phyloP scores from a whole-genome alignment of 2,888 invertebrate species.

The Oligia strigilis region DNA sequence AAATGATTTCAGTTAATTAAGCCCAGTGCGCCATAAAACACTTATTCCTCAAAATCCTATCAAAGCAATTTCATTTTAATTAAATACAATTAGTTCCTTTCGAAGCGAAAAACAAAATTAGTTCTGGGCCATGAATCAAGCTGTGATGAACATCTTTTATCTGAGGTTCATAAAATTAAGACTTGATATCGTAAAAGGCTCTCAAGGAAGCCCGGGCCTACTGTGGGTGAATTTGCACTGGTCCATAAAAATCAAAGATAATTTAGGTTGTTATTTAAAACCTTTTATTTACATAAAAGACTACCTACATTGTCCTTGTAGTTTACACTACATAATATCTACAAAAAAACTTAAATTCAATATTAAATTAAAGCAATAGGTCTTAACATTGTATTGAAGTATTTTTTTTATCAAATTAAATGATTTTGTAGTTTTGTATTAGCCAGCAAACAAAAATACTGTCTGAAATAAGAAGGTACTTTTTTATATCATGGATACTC shows the following conservation, averaged over 20 bases:
- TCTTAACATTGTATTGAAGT: background rate
- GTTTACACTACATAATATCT: background rate
- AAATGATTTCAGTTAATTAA: background rate
- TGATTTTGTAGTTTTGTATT: background rate
- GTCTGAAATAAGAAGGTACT: background rate
- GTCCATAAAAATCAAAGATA: constrained; percentile 55
- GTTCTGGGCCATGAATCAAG: constrained; percentile 67
- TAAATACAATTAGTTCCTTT: constrained; percentile 16
- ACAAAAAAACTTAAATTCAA: background rate
- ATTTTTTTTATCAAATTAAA: background rate
- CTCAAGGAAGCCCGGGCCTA: background rate
- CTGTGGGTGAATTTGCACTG: constrained; percentile 41
- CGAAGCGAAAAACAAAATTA: constrained; percentile 66
- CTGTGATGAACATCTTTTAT: constrained; percentile 65
- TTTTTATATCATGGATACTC: background rate
- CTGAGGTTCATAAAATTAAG: constrained; percentile 67
- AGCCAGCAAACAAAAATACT: background rate
- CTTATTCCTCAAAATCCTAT: constrained; percentile 11
- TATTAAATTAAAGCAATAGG: background rate
- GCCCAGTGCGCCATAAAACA: background rate
- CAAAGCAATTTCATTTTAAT: constrained; percentile 34
- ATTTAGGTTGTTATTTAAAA: constrained; percentile 10
- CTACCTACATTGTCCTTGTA: background rate
- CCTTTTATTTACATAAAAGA: background rate
- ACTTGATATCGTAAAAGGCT: constrained; percentile 53